Percentiles rank a stretch among this genome's conserved stretches.
Evolutionary conservation across 2,797 vertebrate species (phyloP).

Genomic region (Pelodytes ibericus): DNA sequence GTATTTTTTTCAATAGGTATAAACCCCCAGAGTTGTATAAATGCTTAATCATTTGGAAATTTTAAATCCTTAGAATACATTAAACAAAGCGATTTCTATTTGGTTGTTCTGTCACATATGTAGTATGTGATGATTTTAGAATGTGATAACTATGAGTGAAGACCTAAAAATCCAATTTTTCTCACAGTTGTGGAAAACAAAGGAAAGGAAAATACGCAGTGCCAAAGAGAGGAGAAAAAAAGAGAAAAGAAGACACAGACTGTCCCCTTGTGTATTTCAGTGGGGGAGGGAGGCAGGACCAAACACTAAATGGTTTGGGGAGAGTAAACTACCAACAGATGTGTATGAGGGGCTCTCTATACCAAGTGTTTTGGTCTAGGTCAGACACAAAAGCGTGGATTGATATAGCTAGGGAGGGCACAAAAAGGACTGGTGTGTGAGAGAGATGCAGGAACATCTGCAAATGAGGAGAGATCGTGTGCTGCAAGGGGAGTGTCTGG

Average conservation of each 20-base stretch:
- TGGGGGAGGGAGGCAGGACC: slow-evolving; percentile 25
- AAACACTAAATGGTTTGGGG: slow-evolving; percentile 45
- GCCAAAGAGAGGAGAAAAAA: slow-evolving; percentile 27
- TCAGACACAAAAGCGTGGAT: slow-evolving; percentile 51
- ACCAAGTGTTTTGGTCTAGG: slow-evolving; percentile 10
- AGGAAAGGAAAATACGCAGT: slow-evolving; percentile 12
- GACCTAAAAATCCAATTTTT: slow-evolving; percentile 8
- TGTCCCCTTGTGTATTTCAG: slow-evolving; percentile 47
- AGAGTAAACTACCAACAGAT: slow-evolving; percentile 53
- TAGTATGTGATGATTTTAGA: background rate
- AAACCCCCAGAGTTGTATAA: too few relatives aligned
- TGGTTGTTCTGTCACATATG: too few relatives aligned
- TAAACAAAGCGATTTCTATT: slow-evolving; percentile 25
- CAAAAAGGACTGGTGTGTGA: slow-evolving; percentile 6
- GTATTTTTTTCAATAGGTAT: too few relatives aligned
- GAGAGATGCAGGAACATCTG: slow-evolving; percentile 46
- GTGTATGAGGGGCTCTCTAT: slow-evolving; percentile 35
- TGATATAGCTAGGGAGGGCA: slow-evolving; percentile 34
- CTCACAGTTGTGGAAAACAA: slow-evolving; percentile 24
- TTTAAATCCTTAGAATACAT: too few relatives aligned
- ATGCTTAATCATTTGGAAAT: too few relatives aligned
- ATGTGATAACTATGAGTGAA: background rate
- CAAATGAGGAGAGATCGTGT: slow-evolving; percentile 42
- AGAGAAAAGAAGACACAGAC: slow-evolving; percentile 19
- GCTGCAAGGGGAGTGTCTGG: slow-evolving; percentile 50